These are phyloP conservation scores for Engraulis encrasicolus DNA, from an alignment of 2,113 vertebrate species.

Conservation along the genomic window DNA sequence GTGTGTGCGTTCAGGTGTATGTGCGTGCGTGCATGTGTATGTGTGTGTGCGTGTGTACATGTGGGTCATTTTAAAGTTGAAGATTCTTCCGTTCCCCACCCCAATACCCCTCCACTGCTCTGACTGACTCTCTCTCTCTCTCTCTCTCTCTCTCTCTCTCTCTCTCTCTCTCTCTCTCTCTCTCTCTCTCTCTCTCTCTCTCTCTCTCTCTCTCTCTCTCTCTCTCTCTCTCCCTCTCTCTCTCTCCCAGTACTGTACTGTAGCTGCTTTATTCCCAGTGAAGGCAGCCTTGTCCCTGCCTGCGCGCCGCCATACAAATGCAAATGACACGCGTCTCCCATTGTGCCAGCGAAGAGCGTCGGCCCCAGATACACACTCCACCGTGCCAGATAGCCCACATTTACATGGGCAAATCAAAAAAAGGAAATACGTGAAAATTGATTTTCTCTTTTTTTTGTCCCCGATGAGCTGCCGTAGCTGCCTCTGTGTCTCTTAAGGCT, in stretches of 20 bases:
- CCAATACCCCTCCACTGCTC: not conserved
- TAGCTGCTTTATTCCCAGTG: slow-evolving; percentile 48
- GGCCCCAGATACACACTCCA: not conserved
- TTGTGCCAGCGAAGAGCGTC: slow-evolving; percentile 27
- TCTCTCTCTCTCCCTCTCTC: too few relatives aligned
- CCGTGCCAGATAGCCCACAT: not conserved
- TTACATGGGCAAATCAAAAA: not conserved
- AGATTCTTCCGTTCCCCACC: not conserved
- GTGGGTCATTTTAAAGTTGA: not conserved
- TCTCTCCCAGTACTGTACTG: too few relatives aligned
- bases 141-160: too few relatives aligned
- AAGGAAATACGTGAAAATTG: not conserved
- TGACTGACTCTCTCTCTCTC: too few relatives aligned
- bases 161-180: too few relatives aligned
- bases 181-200: too few relatives aligned
- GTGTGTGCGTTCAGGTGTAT: not conserved
- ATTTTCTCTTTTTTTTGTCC: not conserved
- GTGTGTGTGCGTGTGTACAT: not conserved
- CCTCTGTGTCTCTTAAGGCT: not conserved
- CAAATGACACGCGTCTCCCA: slow-evolving; percentile 52
- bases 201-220: too few relatives aligned
- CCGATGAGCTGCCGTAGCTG: not conserved
- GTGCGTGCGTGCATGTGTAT: not conserved
- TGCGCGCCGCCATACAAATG: slow-evolving; percentile 49
- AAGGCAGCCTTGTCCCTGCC: slow-evolving; percentile 34